Evolutionary conservation across 1,140 invertebrate genomes (phyloP).

Genomic region (Drosophila parabipectinata): DNA sequence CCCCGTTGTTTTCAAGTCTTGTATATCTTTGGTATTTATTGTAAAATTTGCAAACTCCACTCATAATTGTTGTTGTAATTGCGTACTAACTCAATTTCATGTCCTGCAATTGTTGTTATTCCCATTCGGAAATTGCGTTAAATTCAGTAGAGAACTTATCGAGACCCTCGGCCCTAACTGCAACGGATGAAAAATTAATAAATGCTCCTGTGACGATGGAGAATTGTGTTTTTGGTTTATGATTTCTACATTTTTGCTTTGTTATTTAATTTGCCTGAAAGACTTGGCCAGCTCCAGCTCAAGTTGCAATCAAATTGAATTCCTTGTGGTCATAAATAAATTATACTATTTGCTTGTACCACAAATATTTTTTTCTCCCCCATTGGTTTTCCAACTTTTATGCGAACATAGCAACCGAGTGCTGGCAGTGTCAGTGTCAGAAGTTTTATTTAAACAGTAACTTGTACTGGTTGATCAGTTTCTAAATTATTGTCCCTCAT

Average conservation of each 20-base stretch:
- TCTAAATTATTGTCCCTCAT: constrained; percentile 27
- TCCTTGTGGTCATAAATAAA: constrained; percentile 54
- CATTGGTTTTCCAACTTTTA: constrained; percentile 1
- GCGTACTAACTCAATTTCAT: constrained; percentile 72
- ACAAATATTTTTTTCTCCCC: constrained; percentile 3
- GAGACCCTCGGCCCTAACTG: neutral
- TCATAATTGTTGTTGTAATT: constrained; percentile 78
- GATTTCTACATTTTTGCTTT: constrained; percentile 28
- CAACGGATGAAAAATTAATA: constrained; percentile 68
- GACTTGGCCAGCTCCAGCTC: constrained; percentile 18
- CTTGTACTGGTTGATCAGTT: constrained; percentile 19
- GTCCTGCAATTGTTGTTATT: constrained; percentile 48
- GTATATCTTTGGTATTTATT: constrained; percentile 42
- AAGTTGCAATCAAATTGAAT: constrained; percentile 68
- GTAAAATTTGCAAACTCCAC: constrained; percentile 45
- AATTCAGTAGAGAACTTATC: constrained; percentile 55
- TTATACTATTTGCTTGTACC: constrained; percentile 26
- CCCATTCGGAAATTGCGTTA: constrained; percentile 75
- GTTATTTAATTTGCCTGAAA: constrained; percentile 43
- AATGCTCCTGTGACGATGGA: constrained; percentile 49
- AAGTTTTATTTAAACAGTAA: neutral
- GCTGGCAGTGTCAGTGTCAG: constrained; percentile 10
- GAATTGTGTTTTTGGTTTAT: constrained; percentile 36
- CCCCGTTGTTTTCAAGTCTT: neutral
- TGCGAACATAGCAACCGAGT: constrained; percentile 3